Base-by-base conservation (phyloP, 2,113 vertebrate species). In the Apistogramma diplotaenia region DNA sequence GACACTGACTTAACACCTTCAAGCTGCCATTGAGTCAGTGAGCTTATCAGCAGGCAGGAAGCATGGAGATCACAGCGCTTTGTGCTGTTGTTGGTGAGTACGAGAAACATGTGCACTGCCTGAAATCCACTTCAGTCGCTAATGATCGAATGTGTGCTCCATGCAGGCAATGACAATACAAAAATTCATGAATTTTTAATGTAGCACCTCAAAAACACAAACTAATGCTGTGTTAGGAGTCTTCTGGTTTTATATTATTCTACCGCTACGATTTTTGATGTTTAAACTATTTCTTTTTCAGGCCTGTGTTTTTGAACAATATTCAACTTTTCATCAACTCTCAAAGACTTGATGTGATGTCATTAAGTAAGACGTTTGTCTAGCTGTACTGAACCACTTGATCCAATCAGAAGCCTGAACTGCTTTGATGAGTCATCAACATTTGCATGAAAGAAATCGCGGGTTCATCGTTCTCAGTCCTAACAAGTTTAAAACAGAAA, bases 51-150 rank as follows among this genome's bases (percentile, higher is more conserved):
- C 23, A 46, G 37, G 8, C 35, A 11, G 21, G 0, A 49, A 76
- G 6, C 3, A 76, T 76, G 74, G 74, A 76, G 58, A 29, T 62
- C 74, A 61, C 33, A 10, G 27, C 58, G 1, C 58, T 76, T 21
- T 76, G 74, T n/a, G 27, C 74, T 76, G 0, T 76, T 61, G 29
- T 76, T 61, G 74, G 74, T 76, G 3, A 76, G 74, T 76, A 53
- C 23, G 21, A 16, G 46, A 27, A 0, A 0, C 6, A 23, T 25
- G 13, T 43, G 61, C 25, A 0, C 21, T 0, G 0, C 25, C 8
- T 65, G 37, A 25, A 65, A 25, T 6, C 37, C 13, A 25, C 12
- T 43, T 65, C 2, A 67, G 21, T 0, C 0, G 0, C 37, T 46
- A 40, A 7, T 23, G 11, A 11, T 67, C 25, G 10, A 65, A 43